Evolutionary conservation across 2,797 vertebrate genomes (phyloP).

Genomic region (Platalea minor): DNA sequence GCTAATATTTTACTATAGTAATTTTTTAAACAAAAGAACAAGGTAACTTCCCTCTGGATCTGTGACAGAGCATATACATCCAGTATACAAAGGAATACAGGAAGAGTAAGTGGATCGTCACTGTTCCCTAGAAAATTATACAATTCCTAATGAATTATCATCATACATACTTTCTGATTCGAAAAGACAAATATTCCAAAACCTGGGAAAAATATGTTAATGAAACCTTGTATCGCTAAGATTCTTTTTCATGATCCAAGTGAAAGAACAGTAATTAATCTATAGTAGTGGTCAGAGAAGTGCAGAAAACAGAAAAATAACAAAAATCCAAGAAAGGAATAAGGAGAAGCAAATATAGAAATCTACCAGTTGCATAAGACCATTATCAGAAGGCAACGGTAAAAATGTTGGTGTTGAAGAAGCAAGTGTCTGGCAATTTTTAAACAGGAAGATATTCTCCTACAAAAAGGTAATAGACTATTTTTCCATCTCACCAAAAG

Average conservation of each 20-base stretch:
- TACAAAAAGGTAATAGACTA: background rate
- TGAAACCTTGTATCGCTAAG: background rate
- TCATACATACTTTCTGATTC: background rate
- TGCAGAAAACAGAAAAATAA: background rate
- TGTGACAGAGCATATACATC: background rate
- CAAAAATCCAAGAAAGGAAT: background rate
- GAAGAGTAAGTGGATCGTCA: background rate
- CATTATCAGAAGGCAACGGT: background rate
- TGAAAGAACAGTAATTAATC: background rate
- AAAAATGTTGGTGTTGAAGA: background rate
- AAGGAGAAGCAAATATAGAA: background rate
- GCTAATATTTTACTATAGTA: background rate
- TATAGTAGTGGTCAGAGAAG: background rate
- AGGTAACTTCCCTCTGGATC: background rate
- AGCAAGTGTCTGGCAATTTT: background rate
- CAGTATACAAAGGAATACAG: background rate
- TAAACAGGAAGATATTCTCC: background rate
- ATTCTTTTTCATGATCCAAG: background rate
- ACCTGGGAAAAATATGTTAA: background rate
- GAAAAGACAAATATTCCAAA: background rate
- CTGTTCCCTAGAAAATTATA: background rate
- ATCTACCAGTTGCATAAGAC: background rate
- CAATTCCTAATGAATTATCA: background rate
- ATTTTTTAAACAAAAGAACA: background rate
- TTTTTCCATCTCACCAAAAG: background rate